A percentile compares a stretch with the other conserved stretches of the same genome.
These are phyloP conservation scores for Microtus obscurus DNA, from an alignment of 2,797 vertebrate species.

Conservation along the genomic window DNA sequence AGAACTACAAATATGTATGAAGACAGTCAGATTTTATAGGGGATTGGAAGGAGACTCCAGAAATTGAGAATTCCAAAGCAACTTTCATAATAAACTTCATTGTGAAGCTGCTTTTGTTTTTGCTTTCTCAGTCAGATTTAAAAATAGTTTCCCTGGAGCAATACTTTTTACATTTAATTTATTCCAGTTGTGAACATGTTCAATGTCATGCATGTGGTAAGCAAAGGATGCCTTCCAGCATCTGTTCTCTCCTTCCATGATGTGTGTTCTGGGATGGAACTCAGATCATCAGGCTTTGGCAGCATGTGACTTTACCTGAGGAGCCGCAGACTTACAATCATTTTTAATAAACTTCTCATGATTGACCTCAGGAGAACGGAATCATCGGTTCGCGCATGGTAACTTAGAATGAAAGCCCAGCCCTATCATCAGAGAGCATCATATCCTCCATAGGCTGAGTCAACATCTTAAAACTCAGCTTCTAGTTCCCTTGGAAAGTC, in stretches of 20 bases:
- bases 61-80: constrained; percentile 44
- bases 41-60: neutral
- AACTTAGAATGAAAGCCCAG: neutral
- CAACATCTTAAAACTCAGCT: constrained; percentile 3
- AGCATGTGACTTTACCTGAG: neutral
- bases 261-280: neutral
- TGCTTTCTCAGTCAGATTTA: neutral
- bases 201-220: neutral
- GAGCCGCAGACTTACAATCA: neutral
- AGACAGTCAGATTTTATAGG: neutral
- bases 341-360: constrained; percentile 33
- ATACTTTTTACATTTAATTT: neutral
- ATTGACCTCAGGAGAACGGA: constrained; percentile 2
- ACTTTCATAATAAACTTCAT: constrained; percentile 28
- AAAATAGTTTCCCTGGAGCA: neutral
- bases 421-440: neutral
- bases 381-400: neutral
- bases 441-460: neutral
- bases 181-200: neutral
- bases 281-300: neutral
- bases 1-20: neutral
- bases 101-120: constrained; percentile 10
- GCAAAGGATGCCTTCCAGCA: neutral
- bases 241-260: neutral
- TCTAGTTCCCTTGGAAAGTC: neutral